phyloP scores from a whole-genome alignment of 2,113 vertebrate genomes.

The Cepphus grylle region DNA sequence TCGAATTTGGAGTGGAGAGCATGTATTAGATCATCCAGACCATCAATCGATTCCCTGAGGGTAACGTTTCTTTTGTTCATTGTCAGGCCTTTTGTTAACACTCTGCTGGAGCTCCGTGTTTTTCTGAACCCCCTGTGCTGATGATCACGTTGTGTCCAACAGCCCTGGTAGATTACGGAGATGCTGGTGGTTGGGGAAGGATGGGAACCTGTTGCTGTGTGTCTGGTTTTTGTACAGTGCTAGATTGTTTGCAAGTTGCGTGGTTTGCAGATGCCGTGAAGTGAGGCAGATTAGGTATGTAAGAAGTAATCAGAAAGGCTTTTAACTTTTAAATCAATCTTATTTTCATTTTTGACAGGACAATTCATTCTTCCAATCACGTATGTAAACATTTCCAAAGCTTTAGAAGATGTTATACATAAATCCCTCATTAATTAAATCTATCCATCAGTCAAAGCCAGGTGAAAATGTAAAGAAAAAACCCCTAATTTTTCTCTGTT shows the following conservation, averaged over 20 bases:
- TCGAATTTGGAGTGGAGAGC: not conserved
- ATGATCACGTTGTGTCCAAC: not conserved
- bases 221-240: not conserved
- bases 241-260: not conserved
- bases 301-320: not conserved
- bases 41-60: not conserved
- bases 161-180: not conserved
- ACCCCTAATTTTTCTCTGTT: fast-evolving
- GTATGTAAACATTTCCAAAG: not conserved
- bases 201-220: not conserved
- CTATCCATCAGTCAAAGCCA: not conserved
- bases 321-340: not conserved
- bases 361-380: not conserved
- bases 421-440: not conserved
- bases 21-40: not conserved
- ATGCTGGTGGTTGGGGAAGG: not conserved
- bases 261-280: conserved; percentile 5
- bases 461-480: not conserved
- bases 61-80: conserved; percentile 11
- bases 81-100: conserved; percentile 13
- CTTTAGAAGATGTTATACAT: not conserved
- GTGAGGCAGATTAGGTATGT: not conserved
- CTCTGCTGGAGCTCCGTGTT: not conserved
- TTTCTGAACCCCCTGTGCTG: not conserved
- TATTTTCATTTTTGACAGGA: not conserved